Evolutionary conservation across 2,113 vertebrate species (phyloP), one percentile per base, ranked within the genome.

Genomic region (Paralichthys olivaceus): DNA sequence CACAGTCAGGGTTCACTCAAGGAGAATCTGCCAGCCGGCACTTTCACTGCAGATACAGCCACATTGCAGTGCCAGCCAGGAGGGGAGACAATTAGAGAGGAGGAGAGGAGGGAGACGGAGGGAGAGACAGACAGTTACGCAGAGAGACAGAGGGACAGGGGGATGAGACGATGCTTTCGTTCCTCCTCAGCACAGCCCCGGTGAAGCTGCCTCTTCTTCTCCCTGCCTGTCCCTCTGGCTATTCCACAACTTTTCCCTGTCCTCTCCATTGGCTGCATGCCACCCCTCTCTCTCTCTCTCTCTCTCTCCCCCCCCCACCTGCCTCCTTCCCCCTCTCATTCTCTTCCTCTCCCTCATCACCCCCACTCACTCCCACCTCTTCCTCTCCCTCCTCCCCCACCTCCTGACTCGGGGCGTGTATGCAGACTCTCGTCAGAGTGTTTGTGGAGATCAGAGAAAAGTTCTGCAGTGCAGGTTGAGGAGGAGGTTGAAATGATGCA

Each of bases 401-500:
- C 83, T 77, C 69, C 79, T 78, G 77, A 84, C 84, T 88, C 22
- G 32, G 84, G 79, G 76, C 73, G 86, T 87, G 85, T 85, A 85
- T 92, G 92, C 89, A 90, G 85, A 90, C 88, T 83, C 85, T 89
- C 90, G 79, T 80, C 80, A 68, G 85, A 84, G 88, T 85, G 87
- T 91, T 84, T 81, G 72, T 84, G 85, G 85, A 83, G 85, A 91
- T 87, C 81, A 71, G 75, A 89, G 82, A 86, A 89, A 91, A 93
- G 90, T 93, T 94, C 93, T 94, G 93, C 93, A 94, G 90, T 94
- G 94, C 94, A 93, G 94, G 77, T 89, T 87, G 80, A 56, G 77
- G 72, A 73, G 76, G 77, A 58, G 65, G 69, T 37, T 56, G 71
- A 3, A 69, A 60, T 79, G 56, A 62, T 69, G 73, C 66, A 83